Base-by-base conservation (phyloP, 2,113 vertebrate genomes). In the Elgaria multicarinata region DNA sequence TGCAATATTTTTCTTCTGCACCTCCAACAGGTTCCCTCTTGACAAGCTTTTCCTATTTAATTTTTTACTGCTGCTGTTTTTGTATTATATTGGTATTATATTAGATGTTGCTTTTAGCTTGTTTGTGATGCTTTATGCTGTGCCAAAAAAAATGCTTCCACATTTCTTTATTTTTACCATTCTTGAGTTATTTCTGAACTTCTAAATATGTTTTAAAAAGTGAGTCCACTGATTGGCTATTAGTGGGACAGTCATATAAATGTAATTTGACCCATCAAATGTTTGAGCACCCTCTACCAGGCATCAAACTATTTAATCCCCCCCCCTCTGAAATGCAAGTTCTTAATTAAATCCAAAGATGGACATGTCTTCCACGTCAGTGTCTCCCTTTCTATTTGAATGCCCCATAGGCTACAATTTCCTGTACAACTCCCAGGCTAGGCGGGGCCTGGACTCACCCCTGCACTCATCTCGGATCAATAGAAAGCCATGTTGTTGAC, bases 401-500 rank as follows among this genome's bases (percentile, higher is more conserved):
- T 87, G 92, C 74, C 86, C 36, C 87, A 89, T 36, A 92, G 79
- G 26, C 86, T 90, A 9, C 88, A 87, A 94, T 91, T 85, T 93
- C 84, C 66, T 93, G 66, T 55, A 28, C 81, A 88, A 78, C 69
- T 94, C 33, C 42, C 26, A 39, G 83, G 71, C 88, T 89, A 94
- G 91, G 86, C 94, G 87, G 87, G 89, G 53, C 4, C 84, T 83
- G 62, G 90, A 94, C 79, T 92, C 83, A 95, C 81, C 88, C 92
- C 87, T 88, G 67, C 26, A 20, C 82, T 85, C 74, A 83, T 82
- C 91, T 94, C 78, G 91, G 87, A 92, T 97, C 85, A 12, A 92
- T 86, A 90, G 82, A 92, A 96, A 94, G 83, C 89, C 3, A 75
- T 92, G 87, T 81, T 91, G 91, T 92, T 92, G 92, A 90, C 94